Base-by-base conservation (phyloP, 2,888 invertebrate genomes). In the Alsophila aescularia region DNA sequence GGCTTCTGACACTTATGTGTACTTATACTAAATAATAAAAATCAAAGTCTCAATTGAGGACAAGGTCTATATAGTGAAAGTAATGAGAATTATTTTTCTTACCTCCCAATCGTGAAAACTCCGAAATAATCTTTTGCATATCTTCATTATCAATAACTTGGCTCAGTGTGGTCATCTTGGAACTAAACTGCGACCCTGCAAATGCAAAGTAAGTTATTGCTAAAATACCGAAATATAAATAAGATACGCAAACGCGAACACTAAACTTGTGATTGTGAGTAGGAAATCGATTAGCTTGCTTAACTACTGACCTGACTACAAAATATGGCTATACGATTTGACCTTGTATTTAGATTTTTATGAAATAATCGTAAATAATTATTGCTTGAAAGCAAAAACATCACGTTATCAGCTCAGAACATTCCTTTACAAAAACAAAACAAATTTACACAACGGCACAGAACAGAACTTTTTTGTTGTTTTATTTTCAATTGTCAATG, bases 81-180 rank as follows among this genome's bases (percentile, higher is more conserved):
- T 24, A 24, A n/a, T n/a, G n/a, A n/a, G 35, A 13, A n/a, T n/a
- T 47, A 21, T 36, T 32, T 34, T 35, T 67, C 75, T 79, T 79
- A 92, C 93, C 92, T 78, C 81, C 77, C 52, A 92, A 65, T 60
- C 92, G 81, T 54, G 72, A 73, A 67, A 92, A 92, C 69, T 93
- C 91, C 2, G 79, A 71, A 15, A 77, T 72, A 58, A 93, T 92
- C 48, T 68, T 79, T 53, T 74, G 66, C 85, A 90, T 86, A 56
- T 84, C 79, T 29, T 83, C 81, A 63, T 81, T 68, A 49, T 81
- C 83, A 60, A 92, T 86, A 52, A 92, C 77, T 75, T 80, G 81
- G 69, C 90, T 90, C 59, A 87, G 67, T 43, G 72, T 68, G 48
- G 72, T 78, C 89, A 90, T 89, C 59, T 72, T 65, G 54, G 15